Evolutionary conservation across 2,888 invertebrate species (phyloP), one percentile per base, ranked within the genome.

Genomic region (Stictocephala bisonia): DNA sequence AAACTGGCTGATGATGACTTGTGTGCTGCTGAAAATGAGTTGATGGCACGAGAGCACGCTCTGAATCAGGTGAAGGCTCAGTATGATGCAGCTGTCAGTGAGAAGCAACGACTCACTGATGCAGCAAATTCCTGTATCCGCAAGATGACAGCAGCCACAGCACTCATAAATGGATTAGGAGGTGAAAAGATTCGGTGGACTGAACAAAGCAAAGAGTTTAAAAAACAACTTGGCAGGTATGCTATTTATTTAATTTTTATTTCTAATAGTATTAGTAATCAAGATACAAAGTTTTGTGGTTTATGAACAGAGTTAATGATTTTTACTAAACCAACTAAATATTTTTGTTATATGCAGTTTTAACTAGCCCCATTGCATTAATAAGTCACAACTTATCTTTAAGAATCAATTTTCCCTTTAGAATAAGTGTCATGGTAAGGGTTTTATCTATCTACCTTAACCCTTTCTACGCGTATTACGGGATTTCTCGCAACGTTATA

Each of bases 121-220:
- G 97, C 97, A 64, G 97, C 97, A 0, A 96, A 96, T 82, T 90
- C 92, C 0, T 98, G 98, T 81, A 85, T 97, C 48, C 88, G 96
- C 27, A 98, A 98, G 87, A 98, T 98, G 98, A 95, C 93, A 53
- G 96, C 97, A 0, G 98, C 98, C 0, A 96, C 96, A 3, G 94
- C 96, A 1, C 87, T 98, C 18, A 98, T 98, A 74, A 96, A 97
- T 82, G 98, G 98, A 1, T 86, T 98, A 56, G 95, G 95, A 0
- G 98, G 96, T 27, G 94, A 94, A 82, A 96, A 95, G 83, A 89
- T 92, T 72, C 88, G 98, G 71, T 98, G 98, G 98, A 98, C 97
- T 0, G 92, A 95, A 80, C 96, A 97, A 83, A 95, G 96, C 83
- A 95, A 95, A 85, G 95, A 95, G 74, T 96, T 96, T 79, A 96